Base-by-base conservation (phyloP, 2,888 invertebrate genomes). In the Sthenelais limicola region DNA sequence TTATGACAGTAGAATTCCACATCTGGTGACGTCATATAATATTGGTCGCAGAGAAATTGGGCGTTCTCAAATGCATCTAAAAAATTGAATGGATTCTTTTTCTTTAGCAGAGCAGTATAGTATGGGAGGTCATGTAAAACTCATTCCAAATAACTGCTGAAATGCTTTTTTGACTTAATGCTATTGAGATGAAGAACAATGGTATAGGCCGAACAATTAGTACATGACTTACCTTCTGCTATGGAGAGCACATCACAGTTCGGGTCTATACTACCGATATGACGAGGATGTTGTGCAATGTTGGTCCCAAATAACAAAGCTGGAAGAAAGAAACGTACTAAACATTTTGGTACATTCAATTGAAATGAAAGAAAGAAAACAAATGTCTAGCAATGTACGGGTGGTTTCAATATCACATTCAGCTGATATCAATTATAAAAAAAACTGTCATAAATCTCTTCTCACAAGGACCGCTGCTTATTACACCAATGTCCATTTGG, bases 181-280 rank as follows among this genome's bases (percentile, higher is more conserved):
- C n/a, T n/a, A n/a, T n/a, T n/a, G n/a, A n/a, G n/a, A n/a, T n/a
- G n/a, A n/a, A n/a, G n/a, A n/a, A n/a, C n/a, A n/a, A n/a, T n/a
- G n/a, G n/a, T n/a, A n/a, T n/a, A n/a, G n/a, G n/a, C n/a, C n/a
- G n/a, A n/a, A n/a, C n/a, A n/a, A n/a, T n/a, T n/a, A n/a, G n/a
- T n/a, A n/a, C n/a, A n/a, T n/a, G 5, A 5, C 81, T 73, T 76
- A 88, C 89, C 88, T 81, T 92, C 90, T 28, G 98, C 94, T 3
- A 98, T 96, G 51, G 92, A 92, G 35, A 93, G 92, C 21, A 98
- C 92, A 89, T 97, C 94, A 86, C 98, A 99, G 77, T 93, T 92
- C 0, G 98, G 97, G 90, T 99, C 98, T 81, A 99, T 96, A 84
- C 96, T 95, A 68, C 99, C 99, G 77, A 99, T 94, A 87, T 98